Evolutionary conservation across 2,797 vertebrate species (phyloP), one percentile per base, ranked within the genome.

Genomic region (Monodelphis domestica): DNA sequence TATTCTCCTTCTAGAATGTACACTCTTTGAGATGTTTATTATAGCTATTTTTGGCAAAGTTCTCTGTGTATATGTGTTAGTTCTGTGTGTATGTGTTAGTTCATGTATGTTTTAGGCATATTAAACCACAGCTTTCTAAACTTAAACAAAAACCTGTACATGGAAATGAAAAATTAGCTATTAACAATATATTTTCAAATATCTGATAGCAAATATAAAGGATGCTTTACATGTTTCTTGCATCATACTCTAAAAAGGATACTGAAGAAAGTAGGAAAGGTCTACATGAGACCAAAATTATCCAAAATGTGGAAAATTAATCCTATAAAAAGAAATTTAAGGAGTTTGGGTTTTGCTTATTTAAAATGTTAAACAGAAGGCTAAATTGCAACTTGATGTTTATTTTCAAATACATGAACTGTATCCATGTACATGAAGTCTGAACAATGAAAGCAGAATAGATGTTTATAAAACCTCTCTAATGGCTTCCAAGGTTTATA

Each of bases 231-330:
- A 92, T 45, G 50, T 90, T 93, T 93, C 54, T 91, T 88, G 56
- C 51, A 90, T 88, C 87, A 89, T 45, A 84, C 17, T 70, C 91
- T 54, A 94, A 30, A 94, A 95, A 90, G 56, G 93, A 93, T 45
- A 90, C 3, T 51, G 26, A 59, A 94, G n/a, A 94, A 92, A 90
- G 5, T 38, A 63, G 70, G 7, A 29, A 53, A 93, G 91, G 28
- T 59, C n/a, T 84, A 89, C 55, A 91, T 93, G 63, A 78, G 53
- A 87, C 1, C 1, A 38, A 90, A 90, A 91, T 78, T 78, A 78
- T 45, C 38, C n/a, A 45, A 84, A 38, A 2, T 91, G 89, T 91
- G 45, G 63, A 91, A 95, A 54, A 90, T 26, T 84, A 70, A 90
- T 56, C 33, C 54, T 92, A 87, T 57, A 91, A 87, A 92, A 95